Conservation (phyloP, 2,797 vertebrate genomes). For the Intellagama lesueurii region DNA sequence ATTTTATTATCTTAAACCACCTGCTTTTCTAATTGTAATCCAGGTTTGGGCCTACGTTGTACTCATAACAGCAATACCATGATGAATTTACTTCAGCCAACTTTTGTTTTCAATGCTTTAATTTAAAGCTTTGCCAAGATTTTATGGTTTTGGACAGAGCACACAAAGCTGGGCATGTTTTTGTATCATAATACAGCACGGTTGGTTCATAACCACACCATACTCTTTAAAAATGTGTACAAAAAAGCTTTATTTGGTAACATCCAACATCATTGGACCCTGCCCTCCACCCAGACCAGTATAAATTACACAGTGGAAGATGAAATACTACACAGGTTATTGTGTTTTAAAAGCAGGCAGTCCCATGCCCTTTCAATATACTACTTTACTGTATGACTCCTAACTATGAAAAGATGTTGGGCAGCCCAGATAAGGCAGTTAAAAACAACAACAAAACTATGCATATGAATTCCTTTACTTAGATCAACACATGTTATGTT, state of each 20-base stretch:
- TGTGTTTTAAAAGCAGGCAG: background rate
- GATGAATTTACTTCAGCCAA: slow-evolving; percentile 30
- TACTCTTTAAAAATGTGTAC: background rate
- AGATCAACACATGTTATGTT: background rate
- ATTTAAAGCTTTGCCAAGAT: background rate
- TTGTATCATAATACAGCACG: background rate
- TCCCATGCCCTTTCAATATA: background rate
- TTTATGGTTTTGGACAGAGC: background rate
- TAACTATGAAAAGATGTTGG: background rate
- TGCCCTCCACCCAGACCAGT: background rate
- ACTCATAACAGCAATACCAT: slow-evolving; percentile 54
- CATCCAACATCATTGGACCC: background rate
- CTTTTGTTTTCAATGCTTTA: background rate
- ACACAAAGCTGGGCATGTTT: background rate
- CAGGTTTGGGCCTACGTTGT: slow-evolving; percentile 57
- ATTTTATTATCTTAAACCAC: slow-evolving; percentile 74
- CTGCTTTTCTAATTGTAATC: slow-evolving; percentile 68
- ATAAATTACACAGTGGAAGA: background rate
- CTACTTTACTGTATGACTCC: background rate
- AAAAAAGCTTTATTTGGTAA: background rate
- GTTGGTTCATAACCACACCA: background rate
- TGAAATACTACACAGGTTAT: background rate
- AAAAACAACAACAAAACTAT: background rate
- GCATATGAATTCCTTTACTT: background rate
- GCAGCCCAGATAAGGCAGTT: too few relatives aligned